Evolutionary conservation across 2,888 invertebrate genomes (phyloP).

Genomic region (Athrips mouffetella): DNA sequence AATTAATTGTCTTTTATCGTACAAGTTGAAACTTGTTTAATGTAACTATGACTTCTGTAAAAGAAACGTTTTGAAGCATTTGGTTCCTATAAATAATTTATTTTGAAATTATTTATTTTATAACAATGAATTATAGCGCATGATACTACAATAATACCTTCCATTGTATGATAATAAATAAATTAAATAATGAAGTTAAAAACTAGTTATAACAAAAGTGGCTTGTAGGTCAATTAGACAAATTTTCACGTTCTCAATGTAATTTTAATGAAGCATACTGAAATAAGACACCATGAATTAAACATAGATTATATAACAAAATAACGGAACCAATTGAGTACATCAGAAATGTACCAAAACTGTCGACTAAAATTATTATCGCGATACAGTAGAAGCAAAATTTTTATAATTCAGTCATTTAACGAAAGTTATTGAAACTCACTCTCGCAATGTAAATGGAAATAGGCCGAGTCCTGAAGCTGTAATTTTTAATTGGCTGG

Average conservation of each 20-base stretch:
- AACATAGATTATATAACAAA: too few species aligned
- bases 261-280: not conserved
- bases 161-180: conserved; percentile 56
- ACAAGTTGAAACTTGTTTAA: conserved; percentile 13
- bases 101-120: conserved; percentile 48
- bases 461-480: too few species aligned
- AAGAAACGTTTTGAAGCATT: conserved; percentile 33
- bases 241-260: not conserved
- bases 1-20: too few species aligned
- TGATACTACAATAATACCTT: conserved; percentile 47
- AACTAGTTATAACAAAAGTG: conserved; percentile 43
- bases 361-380: too few species aligned
- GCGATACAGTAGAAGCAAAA: too few species aligned
- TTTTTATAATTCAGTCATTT: too few species aligned
- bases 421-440: too few species aligned
- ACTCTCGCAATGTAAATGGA: too few species aligned
- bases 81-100: conserved; percentile 59
- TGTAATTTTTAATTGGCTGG: too few species aligned
- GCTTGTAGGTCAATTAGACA: conserved; percentile 71
- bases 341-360: too few species aligned
- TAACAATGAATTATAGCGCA: conserved; percentile 28
- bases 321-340: too few species aligned
- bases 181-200: conserved; percentile 21
- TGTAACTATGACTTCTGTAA: conserved; percentile 18
- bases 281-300: not conserved